Evolutionary conservation across 2,797 vertebrate species (phyloP).

Genomic region (Paedocypris micromegethes): DNA sequence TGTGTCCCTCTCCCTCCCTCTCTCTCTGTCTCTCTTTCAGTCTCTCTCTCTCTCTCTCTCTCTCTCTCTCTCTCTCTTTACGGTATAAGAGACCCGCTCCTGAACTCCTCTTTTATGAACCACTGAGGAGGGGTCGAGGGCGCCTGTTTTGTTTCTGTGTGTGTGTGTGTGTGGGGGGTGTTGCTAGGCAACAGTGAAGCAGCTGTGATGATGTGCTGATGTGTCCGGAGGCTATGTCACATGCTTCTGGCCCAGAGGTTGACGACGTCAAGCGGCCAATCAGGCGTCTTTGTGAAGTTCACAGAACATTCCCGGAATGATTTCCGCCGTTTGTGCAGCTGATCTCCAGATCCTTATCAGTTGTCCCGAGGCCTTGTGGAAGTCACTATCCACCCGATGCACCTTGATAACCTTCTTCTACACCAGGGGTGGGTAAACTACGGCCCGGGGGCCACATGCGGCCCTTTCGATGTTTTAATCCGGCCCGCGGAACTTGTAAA

Average conservation of each 20-base stretch:
- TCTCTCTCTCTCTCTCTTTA: not conserved
- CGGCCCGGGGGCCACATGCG: no score
- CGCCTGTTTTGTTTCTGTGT: conserved; percentile 17
- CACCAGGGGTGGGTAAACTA: no score
- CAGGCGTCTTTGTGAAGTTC: conserved; percentile 57
- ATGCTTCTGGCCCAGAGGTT: not conserved
- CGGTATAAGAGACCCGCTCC: not conserved
- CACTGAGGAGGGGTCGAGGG: conserved; percentile 11
- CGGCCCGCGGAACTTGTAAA: no score
- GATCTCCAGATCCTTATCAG: conserved; percentile 63
- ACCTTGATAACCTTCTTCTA: no score
- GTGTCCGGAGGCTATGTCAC: conserved; percentile 29
- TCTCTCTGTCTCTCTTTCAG: not conserved
- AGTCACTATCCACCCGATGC: not conserved
- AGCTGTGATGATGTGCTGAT: conserved; percentile 21
- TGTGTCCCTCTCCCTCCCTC: not conserved
- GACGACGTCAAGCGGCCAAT: conserved; percentile 20
- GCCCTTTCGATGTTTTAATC: no score
- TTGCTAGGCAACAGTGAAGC: conserved; percentile 40
- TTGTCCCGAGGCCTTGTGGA: not conserved
- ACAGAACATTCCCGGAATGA: conserved; percentile 71
- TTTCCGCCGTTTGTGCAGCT: conserved; percentile 75
- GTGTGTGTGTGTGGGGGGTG: no score
- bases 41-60: not conserved
- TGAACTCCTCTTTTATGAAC: not conserved